These are phyloP conservation scores for Ridgeia piscesae DNA, from an alignment of 1,140 invertebrate species.

Conservation along the genomic window DNA sequence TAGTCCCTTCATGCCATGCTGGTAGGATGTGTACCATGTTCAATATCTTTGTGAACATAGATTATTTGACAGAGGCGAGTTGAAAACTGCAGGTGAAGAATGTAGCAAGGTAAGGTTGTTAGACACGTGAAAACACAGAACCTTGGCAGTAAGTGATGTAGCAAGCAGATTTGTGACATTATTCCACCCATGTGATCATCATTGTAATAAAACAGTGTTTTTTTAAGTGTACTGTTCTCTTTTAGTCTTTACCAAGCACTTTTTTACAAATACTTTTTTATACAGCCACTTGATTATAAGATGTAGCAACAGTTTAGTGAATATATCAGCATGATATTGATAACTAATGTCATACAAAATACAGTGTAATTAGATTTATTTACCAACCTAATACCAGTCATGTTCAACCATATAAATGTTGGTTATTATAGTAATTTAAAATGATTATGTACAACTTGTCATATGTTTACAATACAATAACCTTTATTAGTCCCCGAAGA, in stretches of 20 bases:
- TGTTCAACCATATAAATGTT: no score
- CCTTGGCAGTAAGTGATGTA: neutral
- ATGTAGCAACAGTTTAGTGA: no score
- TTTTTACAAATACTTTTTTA: neutral
- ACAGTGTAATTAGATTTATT: no score
- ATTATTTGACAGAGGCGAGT: neutral
- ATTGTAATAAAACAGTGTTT: conserved; percentile 1
- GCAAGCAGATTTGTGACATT: neutral
- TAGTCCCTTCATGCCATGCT: neutral
- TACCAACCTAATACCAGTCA: no score
- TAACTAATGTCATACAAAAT: no score
- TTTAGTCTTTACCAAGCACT: neutral
- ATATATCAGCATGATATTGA: no score
- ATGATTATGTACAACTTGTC: no score
- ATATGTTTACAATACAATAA: no score
- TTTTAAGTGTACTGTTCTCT: neutral
- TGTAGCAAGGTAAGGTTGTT: neutral
- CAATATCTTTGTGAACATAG: neutral
- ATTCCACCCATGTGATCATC: neutral
- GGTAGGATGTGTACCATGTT: neutral
- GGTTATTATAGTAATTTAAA: no score
- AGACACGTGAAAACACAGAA: neutral
- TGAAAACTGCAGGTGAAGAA: neutral
- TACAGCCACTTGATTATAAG: no score
- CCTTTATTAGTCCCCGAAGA: no score